These are phyloP conservation scores for Axea sp. DNA, from an alignment of 2,888 invertebrate species.

Conservation along the genomic window DNA sequence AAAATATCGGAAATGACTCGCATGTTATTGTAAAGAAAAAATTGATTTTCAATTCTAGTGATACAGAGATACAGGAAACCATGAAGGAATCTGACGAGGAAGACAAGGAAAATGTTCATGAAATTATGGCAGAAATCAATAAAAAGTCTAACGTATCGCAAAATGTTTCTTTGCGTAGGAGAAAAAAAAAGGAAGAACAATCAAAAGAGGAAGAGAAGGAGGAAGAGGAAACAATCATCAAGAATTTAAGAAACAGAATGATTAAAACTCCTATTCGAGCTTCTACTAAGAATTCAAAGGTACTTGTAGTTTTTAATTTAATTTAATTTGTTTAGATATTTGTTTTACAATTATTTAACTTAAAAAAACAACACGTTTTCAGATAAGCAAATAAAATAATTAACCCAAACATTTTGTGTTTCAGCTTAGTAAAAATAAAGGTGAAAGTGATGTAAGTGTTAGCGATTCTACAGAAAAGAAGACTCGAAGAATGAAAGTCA, in stretches of 20 bases:
- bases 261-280: slow-evolving; percentile 28
- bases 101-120: slow-evolving; percentile 23
- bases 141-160: background rate
- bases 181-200: slow-evolving; percentile 33
- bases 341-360: background rate
- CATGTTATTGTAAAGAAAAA: background rate
- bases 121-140: slow-evolving; percentile 42
- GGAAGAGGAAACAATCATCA: slow-evolving; percentile 9
- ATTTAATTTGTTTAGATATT: background rate
- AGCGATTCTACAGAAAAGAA: too few relatives aligned
- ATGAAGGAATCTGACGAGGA: slow-evolving; percentile 11
- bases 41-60: slow-evolving; percentile 18
- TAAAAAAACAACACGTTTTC: too few relatives aligned
- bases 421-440: too few relatives aligned
- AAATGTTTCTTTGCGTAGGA: too few relatives aligned
- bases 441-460: too few relatives aligned
- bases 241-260: slow-evolving; percentile 38
- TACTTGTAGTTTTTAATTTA: background rate
- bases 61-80: background rate
- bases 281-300: slow-evolving; percentile 19
- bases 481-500: too few relatives aligned
- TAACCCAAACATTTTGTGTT: too few relatives aligned
- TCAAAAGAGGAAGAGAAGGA: background rate
- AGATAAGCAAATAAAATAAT: too few relatives aligned
- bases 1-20: background rate